A percentile compares a stretch with the other conserved stretches of the same genome.
These are phyloP conservation scores for Eublepharis macularius DNA, from an alignment of 2,113 vertebrate genomes.

Conservation along the genomic window DNA sequence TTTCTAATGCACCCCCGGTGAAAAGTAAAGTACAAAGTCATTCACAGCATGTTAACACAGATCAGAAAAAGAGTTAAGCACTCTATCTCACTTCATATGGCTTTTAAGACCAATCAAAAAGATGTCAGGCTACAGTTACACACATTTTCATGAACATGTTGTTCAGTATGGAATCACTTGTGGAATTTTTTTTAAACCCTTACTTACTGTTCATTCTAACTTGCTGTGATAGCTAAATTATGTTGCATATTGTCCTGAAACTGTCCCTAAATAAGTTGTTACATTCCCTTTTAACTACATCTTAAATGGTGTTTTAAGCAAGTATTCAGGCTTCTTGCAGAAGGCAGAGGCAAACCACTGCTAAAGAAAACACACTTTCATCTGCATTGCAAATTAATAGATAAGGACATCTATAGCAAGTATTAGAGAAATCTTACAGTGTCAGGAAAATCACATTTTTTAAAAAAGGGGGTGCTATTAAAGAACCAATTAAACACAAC, in stretches of 20 bases:
- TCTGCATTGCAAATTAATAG: slow-evolving; percentile 50
- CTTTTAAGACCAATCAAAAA: neutral
- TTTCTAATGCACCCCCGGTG: neutral
- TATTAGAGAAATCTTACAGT: slow-evolving; percentile 18
- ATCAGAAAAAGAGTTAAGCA: neutral
- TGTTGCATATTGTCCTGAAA: neutral
- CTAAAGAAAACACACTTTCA: slow-evolving; percentile 25
- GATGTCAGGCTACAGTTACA: neutral
- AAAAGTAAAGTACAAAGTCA: too few species aligned
- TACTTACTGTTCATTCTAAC: slow-evolving; percentile 21
- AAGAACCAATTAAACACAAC: slow-evolving; percentile 41
- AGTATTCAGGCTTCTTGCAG: slow-evolving; percentile 46
- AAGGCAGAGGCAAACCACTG: slow-evolving; percentile 12
- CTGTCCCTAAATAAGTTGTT: slow-evolving; percentile 41
- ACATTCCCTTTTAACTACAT: slow-evolving; percentile 32
- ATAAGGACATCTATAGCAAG: slow-evolving; percentile 27
- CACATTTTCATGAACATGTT: neutral
- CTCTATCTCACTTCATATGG: neutral
- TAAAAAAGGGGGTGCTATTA: neutral
- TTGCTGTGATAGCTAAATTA: slow-evolving; percentile 17
- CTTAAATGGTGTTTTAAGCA: slow-evolving; percentile 42
- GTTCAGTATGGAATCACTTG: neutral
- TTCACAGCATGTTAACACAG: neutral
- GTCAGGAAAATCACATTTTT: slow-evolving; percentile 13
- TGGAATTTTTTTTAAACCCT: neutral